Evolutionary conservation across 2,113 vertebrate species (phyloP).

Genomic region (Cromileptes altivelis): DNA sequence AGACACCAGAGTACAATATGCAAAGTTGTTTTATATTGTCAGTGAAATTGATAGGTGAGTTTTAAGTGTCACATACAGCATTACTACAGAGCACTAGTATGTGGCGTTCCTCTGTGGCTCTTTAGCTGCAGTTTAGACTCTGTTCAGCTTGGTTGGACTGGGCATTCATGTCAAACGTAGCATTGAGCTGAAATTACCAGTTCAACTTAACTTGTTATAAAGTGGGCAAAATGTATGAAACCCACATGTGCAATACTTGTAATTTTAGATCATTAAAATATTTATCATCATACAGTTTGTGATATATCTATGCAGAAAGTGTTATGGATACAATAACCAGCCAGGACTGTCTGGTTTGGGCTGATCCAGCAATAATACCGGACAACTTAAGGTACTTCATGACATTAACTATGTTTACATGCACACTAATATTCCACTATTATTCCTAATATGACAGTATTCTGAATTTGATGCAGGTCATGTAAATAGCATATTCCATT

Average conservation of each 20-base stretch:
- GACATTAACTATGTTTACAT: too few relatives aligned
- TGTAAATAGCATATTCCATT: too few relatives aligned
- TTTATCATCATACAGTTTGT: not conserved
- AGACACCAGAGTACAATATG: not conserved
- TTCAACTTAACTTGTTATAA: not conserved
- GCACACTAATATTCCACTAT: too few relatives aligned
- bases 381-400: not conserved
- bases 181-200: not conserved
- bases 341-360: not conserved
- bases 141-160: not conserved
- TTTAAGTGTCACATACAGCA: not conserved
- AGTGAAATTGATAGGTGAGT: not conserved
- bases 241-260: not conserved
- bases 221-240: not conserved
- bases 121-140: not conserved
- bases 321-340: not conserved
- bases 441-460: too few relatives aligned
- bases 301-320: not conserved
- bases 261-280: too few relatives aligned
- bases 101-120: not conserved
- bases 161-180: not conserved
- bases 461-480: too few relatives aligned
- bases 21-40: not conserved
- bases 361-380: not conserved
- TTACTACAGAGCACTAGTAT: not conserved